Evolutionary conservation across 2,797 vertebrate species (phyloP).

Genomic region (Pygocentrus nattereri): DNA sequence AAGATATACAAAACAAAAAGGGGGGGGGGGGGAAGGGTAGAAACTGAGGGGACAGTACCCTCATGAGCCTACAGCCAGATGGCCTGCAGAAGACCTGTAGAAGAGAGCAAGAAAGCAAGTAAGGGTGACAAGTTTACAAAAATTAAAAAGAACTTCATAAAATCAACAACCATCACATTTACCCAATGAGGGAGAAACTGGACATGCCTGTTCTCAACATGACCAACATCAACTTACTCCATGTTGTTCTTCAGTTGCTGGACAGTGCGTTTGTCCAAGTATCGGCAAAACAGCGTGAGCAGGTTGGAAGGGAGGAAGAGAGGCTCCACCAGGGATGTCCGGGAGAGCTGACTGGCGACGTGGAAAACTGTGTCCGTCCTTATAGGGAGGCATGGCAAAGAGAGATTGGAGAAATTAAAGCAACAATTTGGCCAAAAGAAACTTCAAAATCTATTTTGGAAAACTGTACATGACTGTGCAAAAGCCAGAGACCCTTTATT

Average conservation of each 20-base stretch:
- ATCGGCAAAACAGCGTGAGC: slow-evolving; percentile 92
- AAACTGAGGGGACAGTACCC: not conserved
- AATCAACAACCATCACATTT: not conserved
- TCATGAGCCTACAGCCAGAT: slow-evolving; percentile 77
- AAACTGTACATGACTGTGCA: too few species aligned
- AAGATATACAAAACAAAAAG: slow-evolving; percentile 16
- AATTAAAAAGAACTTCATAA: not conserved
- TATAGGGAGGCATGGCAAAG: not conserved
- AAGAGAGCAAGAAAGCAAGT: not conserved
- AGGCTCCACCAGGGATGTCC: slow-evolving; percentile 88
- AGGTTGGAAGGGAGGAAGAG: slow-evolving; percentile 92
- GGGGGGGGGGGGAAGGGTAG: not conserved
- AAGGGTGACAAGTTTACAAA: not conserved
- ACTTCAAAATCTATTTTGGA: too few species aligned
- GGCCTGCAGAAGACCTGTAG: slow-evolving; percentile 76
- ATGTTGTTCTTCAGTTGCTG: slow-evolving; percentile 91
- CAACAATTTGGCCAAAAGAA: too few species aligned
- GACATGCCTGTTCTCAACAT: too few species aligned
- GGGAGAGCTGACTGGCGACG: slow-evolving; percentile 89
- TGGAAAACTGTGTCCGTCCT: slow-evolving; percentile 92
- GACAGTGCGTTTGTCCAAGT: slow-evolving; percentile 91
- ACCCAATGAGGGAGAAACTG: not conserved
- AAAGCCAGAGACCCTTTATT: too few species aligned
- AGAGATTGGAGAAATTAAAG: not conserved
- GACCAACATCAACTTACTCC: slow-evolving; percentile 81